phyloP scores from a whole-genome alignment of 2,888 invertebrate genomes.

The Colostygia pectinataria region DNA sequence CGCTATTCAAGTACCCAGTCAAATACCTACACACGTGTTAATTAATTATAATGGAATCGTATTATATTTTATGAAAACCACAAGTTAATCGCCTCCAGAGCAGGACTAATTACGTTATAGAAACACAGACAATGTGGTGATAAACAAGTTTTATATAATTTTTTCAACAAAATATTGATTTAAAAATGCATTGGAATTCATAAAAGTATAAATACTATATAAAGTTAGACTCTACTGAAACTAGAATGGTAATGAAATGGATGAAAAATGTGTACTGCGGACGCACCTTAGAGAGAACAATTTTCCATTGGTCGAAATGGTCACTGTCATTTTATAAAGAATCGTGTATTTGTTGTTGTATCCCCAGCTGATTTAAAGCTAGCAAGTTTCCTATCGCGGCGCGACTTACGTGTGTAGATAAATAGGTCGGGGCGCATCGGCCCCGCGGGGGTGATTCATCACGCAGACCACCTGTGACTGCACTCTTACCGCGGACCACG shows the following conservation, averaged over 20 bases:
- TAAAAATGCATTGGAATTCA: too few relatives aligned
- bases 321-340: slow-evolving; percentile 12
- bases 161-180: too few relatives aligned
- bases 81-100: slow-evolving; percentile 39
- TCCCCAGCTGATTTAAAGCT: slow-evolving; percentile 45
- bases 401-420: slow-evolving; percentile 56
- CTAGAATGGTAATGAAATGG: too few relatives aligned
- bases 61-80: slow-evolving; percentile 35
- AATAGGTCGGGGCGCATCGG: slow-evolving; percentile 59
- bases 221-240: too few relatives aligned
- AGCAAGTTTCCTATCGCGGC: slow-evolving; percentile 50
- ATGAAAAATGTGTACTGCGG: too few relatives aligned
- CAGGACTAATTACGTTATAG: slow-evolving; percentile 43
- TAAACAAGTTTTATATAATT: background rate
- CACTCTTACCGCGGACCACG: slow-evolving; percentile 54
- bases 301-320: slow-evolving; percentile 4
- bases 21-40: slow-evolving; percentile 31
- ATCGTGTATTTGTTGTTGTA: slow-evolving; percentile 37
- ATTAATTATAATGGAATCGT: slow-evolving; percentile 30
- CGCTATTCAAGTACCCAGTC: slow-evolving; percentile 27
- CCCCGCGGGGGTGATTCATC: slow-evolving; percentile 68
- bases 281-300: too few relatives aligned
- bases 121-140: slow-evolving; percentile 10
- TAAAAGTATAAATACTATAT: too few relatives aligned
- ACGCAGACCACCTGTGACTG: slow-evolving; percentile 66